Base-by-base conservation (phyloP, 2,888 invertebrate species). In the Eudasyphora cyanicolor region DNA sequence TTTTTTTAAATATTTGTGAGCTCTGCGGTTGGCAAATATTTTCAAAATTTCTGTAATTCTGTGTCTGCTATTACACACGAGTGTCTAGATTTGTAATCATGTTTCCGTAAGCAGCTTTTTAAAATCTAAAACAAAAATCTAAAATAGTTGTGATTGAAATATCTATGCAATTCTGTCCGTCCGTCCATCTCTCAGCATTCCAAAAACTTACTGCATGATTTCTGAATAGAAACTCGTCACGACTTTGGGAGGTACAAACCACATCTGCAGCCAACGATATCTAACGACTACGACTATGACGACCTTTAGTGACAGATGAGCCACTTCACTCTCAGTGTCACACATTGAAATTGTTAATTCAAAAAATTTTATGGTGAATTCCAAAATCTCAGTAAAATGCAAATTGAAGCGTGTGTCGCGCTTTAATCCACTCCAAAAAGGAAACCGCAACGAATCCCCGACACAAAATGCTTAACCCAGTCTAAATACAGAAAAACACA, bases 31-130 rank as follows among this genome's bases (percentile, higher is more conserved):
- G n/a, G n/a, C n/a, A n/a, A n/a, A n/a, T n/a, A n/a, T n/a, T n/a
- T n/a, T n/a, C n/a, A n/a, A n/a, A n/a, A n/a, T n/a, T n/a, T n/a
- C n/a, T n/a, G n/a, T n/a, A n/a, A n/a, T n/a, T n/a, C n/a, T n/a
- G n/a, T n/a, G n/a, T n/a, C n/a, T n/a, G n/a, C n/a, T n/a, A n/a
- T n/a, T n/a, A n/a, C n/a, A 27, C 57, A 57, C 4, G 24, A 38
- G 21, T 67, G n/a, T 38, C 14, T 21, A 24, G 42, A 24, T 67
- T 10, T 67, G 42, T 24, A 29, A 60, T n/a, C 42, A 24, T 42
- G 24, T 24, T 67, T 67, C 67, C 67, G 35, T 42, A 67, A 67
- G 42, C 67, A 35, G 42, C 17, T 67, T 60, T 57, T 64, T 12
- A 24, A 7, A 57, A 57, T 19, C 3, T 21, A 24, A 57, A 57